phyloP scores from a whole-genome alignment of 2,888 invertebrate genomes.

The Fissipunctia ypsillon region DNA sequence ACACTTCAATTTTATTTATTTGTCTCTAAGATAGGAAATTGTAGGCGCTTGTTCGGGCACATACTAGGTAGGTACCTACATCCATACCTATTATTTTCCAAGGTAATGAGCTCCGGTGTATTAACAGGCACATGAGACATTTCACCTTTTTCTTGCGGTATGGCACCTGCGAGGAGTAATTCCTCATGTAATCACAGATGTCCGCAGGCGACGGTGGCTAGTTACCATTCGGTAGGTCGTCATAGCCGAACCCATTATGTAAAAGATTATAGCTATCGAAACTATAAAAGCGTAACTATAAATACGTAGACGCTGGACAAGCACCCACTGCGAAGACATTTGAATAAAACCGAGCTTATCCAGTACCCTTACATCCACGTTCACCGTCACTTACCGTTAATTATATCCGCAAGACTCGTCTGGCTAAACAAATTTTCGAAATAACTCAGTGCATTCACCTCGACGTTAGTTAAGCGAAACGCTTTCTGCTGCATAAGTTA shows the following conservation, averaged over 20 bases:
- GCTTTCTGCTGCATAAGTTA: conserved; percentile 24
- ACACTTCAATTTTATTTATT: too few relatives aligned
- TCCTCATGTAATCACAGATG: background rate
- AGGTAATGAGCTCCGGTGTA: background rate
- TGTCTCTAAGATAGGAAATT: too few relatives aligned
- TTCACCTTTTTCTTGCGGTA: background rate
- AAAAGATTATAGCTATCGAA: background rate
- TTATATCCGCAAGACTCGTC: conserved; percentile 49
- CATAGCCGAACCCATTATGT: background rate
- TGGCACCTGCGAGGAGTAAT: background rate
- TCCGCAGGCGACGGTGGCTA: too few relatives aligned
- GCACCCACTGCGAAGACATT: background rate
- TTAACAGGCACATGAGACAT: background rate
- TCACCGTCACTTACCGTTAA: conserved; percentile 48
- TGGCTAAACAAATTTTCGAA: conserved; percentile 35
- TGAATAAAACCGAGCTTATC: background rate
- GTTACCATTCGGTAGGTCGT: background rate
- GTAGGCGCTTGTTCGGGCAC: background rate
- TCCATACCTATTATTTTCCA: background rate
- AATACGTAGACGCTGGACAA: too few relatives aligned
- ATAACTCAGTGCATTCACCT: conserved; percentile 48
- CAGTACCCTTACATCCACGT: conserved; percentile 14
- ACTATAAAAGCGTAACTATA: background rate
- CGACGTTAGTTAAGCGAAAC: conserved; percentile 26
- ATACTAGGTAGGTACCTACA: background rate